A percentile compares a stretch with the other conserved stretches of the same genome.
These are phyloP conservation scores for Pollimyrus isidori DNA, from an alignment of 2,113 vertebrate species.

Conservation along the genomic window DNA sequence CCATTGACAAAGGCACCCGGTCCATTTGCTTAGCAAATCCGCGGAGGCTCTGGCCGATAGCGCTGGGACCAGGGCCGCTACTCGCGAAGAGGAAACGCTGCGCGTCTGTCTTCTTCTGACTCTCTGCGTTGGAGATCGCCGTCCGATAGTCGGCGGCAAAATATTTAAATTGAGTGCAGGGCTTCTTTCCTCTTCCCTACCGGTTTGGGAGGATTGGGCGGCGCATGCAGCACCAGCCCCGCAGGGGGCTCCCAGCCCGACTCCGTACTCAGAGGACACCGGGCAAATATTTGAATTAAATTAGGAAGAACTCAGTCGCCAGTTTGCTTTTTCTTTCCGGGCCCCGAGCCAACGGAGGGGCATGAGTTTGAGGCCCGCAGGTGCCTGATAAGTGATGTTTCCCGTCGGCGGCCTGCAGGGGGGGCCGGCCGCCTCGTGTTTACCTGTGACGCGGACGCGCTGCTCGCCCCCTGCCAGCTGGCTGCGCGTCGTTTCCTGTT, in stretches of 20 bases:
- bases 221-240: background rate
- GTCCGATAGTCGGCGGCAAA: conserved; percentile 34
- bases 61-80: background rate
- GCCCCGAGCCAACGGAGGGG: background rate
- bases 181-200: conserved; percentile 11
- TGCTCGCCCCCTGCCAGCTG: background rate
- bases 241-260: conserved; percentile 5
- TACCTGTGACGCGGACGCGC: background rate
- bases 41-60: background rate
- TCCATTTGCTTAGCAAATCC: conserved; percentile 39
- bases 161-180: conserved; percentile 32
- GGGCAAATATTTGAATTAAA: conserved; percentile 23
- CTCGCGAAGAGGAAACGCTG: conserved; percentile 19
- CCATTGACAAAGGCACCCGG: conserved; percentile 24
- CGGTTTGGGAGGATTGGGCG: conserved; percentile 10
- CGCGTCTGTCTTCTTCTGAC: conserved; percentile 22
- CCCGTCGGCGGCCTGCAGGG: background rate
- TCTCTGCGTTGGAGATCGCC: conserved; percentile 16
- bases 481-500: background rate
- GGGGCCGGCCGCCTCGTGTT: background rate
- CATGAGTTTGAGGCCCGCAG: background rate
- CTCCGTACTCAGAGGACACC: background rate
- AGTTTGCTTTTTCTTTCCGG: conserved; percentile 3
- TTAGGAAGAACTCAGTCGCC: conserved; percentile 7
- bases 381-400: background rate